Percentiles rank a stretch among this genome's conserved stretches.
Evolutionary conservation across 2,888 invertebrate species (phyloP).

Genomic region (Graphium colonna): DNA sequence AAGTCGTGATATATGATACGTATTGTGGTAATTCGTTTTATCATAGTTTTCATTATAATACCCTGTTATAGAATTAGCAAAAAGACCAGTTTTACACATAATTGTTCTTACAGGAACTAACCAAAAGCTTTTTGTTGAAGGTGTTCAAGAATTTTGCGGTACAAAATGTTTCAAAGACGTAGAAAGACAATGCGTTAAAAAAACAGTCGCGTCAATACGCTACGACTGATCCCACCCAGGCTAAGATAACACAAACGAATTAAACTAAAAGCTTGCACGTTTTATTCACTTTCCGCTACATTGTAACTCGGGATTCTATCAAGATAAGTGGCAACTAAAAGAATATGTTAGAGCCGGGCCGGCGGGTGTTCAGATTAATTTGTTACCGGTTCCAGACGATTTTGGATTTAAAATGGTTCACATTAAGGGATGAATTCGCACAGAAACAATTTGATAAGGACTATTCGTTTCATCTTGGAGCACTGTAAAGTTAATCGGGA

Average conservation of each 20-base stretch:
- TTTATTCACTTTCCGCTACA: slow-evolving; percentile 24
- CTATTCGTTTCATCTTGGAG: slow-evolving; percentile 14
- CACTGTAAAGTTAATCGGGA: slow-evolving; percentile 14
- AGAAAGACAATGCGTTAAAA: slow-evolving; percentile 3
- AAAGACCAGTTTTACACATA: no score
- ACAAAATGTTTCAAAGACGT: no score
- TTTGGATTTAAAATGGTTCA: slow-evolving; percentile 9
- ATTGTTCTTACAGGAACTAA: no score
- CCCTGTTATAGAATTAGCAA: no score
- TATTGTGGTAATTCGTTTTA: no score
- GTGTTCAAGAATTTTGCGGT: no score
- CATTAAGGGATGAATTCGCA: slow-evolving; percentile 17
- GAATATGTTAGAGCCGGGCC: slow-evolving; percentile 21
- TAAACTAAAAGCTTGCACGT: slow-evolving; percentile 23
- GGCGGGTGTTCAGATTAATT: slow-evolving; percentile 18
- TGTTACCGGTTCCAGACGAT: slow-evolving; percentile 14
- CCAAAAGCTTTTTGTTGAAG: no score
- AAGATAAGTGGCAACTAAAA: slow-evolving; percentile 25
- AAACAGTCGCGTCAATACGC: slow-evolving; percentile 7
- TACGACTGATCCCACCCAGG: slow-evolving; percentile 4
- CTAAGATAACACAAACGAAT: slow-evolving; percentile 19
- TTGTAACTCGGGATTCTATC: slow-evolving; percentile 21
- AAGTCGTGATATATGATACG: no score
- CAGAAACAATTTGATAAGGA: slow-evolving; percentile 16
- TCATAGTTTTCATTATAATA: no score